phyloP scores from a whole-genome alignment of 1,140 invertebrate species.

The Saxidomus purpurata region DNA sequence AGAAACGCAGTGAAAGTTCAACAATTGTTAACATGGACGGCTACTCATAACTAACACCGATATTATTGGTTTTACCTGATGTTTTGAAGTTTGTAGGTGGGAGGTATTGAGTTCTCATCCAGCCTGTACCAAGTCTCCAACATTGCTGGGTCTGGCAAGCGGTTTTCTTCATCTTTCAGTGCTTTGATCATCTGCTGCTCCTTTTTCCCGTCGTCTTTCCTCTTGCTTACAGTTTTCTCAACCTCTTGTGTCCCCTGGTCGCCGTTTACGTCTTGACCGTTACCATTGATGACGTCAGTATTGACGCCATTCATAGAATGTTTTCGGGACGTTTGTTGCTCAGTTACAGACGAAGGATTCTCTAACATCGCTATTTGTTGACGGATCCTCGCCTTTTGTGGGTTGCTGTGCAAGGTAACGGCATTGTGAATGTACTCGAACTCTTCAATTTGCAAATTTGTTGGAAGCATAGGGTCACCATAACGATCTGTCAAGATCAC shows the following conservation, averaged over 20 bases:
- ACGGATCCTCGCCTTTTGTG: conserved; percentile 65
- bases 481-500: conserved; percentile 99
- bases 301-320: neutral
- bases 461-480: conserved; percentile 98
- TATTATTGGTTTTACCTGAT: conserved; percentile 84
- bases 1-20: too few species aligned
- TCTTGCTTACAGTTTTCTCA: neutral
- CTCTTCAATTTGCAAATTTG: conserved; percentile 92
- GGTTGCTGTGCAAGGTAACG: neutral
- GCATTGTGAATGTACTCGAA: conserved; percentile 90
- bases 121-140: conserved; percentile 90
- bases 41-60: too few species aligned
- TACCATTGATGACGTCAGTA: neutral
- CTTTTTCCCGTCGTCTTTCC: conserved; percentile 45
- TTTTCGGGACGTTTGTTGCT: neutral
- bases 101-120: conserved; percentile 90
- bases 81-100: conserved; percentile 91
- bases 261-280: neutral
- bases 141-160: conserved; percentile 74
- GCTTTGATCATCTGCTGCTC: conserved; percentile 67
- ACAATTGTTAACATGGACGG: too few species aligned
- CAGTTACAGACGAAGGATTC: neutral
- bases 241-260: conserved; percentile 30
- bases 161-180: conserved; percentile 72
- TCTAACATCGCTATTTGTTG: conserved; percentile 74